Evolutionary conservation across 1,140 invertebrate genomes (phyloP), one percentile per base, ranked within the genome.

Genomic region (Achroia grisella): DNA sequence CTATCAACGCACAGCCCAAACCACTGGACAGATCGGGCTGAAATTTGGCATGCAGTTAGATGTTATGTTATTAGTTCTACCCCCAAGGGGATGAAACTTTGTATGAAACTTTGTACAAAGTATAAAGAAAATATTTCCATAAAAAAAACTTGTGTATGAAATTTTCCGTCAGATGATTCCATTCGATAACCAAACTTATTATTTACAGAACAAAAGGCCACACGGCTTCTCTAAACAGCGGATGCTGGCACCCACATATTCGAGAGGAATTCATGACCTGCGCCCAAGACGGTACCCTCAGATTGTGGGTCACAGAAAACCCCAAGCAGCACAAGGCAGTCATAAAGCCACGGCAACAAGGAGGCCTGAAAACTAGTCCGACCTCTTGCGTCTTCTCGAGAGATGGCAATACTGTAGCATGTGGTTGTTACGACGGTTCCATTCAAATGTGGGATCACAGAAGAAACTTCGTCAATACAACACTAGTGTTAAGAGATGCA

Each of bases 381-480:
- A 96, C 94, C 0, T 87, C 94, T 0, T 97, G 96, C 63, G 87
- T 88, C 1, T 98, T 94, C 64, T 96, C 91, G 47, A 86, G 93
- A 44, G 97, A 99, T 80, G 97, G 97, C 0, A 93, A 94, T 44
- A 89, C 94, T 0, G 91, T 99, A 11, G 94, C 94, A 0, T 94
- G 94, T 42, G 98, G 93, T 0, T 99, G 98, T 71, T 89, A 91
- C 15, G 98, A 99, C 84, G 98, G 98, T 1, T 98, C 96, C 0
- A 93, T 99, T 58, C 97, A 99, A 80, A 93, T 99, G 82, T 99
- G 98, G 98, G 98, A 99, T 77, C 93, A 96, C 39, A 89, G 97
- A 31, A 93, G 92, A 68, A 93, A 90, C 62, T 93, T 90, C 58
- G 93, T 93, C 0, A 97, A 96, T 65, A 95, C 96, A 0, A 89